These are phyloP conservation scores for Clarias gariepinus DNA, from an alignment of 2,113 vertebrate species.

Conservation along the genomic window DNA sequence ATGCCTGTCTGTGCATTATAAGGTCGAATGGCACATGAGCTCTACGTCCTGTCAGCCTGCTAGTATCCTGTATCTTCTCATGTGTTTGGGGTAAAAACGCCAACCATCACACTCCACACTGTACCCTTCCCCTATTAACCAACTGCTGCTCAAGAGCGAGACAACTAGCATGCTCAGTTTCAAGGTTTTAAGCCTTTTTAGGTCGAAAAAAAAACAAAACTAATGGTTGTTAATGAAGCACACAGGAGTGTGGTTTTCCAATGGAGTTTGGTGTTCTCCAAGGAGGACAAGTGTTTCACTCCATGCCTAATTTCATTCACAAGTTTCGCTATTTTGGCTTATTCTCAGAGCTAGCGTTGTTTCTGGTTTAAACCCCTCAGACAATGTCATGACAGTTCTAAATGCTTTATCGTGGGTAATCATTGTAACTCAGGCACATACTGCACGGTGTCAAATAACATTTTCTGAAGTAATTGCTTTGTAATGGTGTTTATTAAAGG, in stretches of 20 bases:
- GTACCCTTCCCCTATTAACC: conserved; percentile 13
- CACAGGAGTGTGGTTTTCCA: not conserved
- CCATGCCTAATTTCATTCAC: not conserved
- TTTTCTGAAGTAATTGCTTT: not conserved
- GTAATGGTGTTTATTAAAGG: not conserved
- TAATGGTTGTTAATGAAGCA: not conserved
- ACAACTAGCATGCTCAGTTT: conserved; percentile 11
- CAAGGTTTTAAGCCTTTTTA: conserved; percentile 16
- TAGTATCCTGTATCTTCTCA: conserved; percentile 4
- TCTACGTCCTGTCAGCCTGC: not conserved
- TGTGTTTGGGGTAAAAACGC: not conserved
- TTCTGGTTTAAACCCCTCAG: too few species aligned
- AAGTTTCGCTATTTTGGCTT: not conserved
- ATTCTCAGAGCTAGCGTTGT: too few species aligned
- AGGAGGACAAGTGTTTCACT: not conserved
- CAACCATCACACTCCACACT: not conserved
- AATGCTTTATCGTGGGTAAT: not conserved
- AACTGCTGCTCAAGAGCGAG: conserved; percentile 14
- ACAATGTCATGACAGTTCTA: not conserved
- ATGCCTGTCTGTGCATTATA: conserved; percentile 27
- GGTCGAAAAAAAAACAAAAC: not conserved
- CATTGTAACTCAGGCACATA: not conserved
- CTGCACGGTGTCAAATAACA: not conserved
- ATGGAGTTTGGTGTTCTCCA: not conserved
- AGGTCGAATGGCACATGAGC: conserved; percentile 12